Conservation (phyloP, 2,113 vertebrate species). For the Merops nubicus region DNA sequence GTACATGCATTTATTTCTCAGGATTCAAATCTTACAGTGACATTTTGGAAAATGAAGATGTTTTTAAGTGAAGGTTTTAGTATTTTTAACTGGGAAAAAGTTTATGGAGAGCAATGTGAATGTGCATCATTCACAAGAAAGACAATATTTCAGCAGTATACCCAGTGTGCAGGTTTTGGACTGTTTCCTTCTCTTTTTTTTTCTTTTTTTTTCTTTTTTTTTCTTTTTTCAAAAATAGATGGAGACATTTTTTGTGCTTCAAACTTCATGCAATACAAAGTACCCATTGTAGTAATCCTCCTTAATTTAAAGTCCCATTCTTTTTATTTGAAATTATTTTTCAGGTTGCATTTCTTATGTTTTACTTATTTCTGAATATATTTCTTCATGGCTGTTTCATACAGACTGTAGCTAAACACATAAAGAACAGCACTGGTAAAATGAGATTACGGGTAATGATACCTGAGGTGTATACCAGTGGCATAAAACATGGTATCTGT, state of each 20-base stretch:
- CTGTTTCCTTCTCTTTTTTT: background rate
- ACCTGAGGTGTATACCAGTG: background rate
- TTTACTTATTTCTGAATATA: background rate
- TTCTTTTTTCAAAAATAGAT: background rate
- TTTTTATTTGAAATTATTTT: background rate
- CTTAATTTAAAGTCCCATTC: background rate
- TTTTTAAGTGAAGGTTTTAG: background rate
- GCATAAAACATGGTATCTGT: background rate
- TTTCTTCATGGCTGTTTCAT: background rate
- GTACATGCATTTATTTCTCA: background rate
- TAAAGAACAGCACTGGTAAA: background rate
- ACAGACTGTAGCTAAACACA: background rate
- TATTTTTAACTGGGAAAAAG: background rate
- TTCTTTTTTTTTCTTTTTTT: no score
- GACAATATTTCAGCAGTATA: background rate
- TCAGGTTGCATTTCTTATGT: background rate
- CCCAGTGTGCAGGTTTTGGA: accelerated
- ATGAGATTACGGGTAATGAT: background rate
- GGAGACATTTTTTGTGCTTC: background rate
- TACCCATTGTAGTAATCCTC: background rate
- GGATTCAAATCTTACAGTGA: background rate
- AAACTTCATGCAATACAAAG: background rate
- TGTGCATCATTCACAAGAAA: background rate
- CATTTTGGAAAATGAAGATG: background rate
- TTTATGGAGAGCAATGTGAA: background rate